Evolutionary conservation across 2,797 vertebrate genomes (phyloP), one percentile per base, ranked within the genome.

Genomic region (Yasuhikotakia modesta): DNA sequence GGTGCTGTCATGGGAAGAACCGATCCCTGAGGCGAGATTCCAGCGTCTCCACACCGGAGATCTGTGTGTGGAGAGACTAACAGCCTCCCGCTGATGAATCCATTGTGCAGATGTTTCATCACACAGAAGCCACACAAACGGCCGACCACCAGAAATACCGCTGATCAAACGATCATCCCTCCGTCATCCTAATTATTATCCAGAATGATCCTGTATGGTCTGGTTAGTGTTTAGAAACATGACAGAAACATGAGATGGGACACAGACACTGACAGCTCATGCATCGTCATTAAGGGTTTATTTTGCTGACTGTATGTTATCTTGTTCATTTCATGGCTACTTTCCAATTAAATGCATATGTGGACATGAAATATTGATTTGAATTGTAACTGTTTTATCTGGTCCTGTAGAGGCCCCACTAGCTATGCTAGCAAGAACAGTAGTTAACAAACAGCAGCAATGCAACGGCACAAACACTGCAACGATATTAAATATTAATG

Each of bases 21-120:
- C 74, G 58, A 69, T 60, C 80, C 73, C 76, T 17, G 45, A 75
- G 76, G 76, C 70, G 27, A 73, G 71, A 57, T 70, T 65, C 66
- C 13, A 81, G 80, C 73, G 35, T 66, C 52, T 43, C 58, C 79
- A 63, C 63, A 77, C 43, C 19, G n/a, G 50, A 67, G 60, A 6
- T 19, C 21, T 3, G 5, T 67, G 43, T 45, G 30, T 13, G 39
- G 5, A 53, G 16, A 64, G 19, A 17, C 30, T 24, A 43, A 30
- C 27, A 24, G 39, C 27, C 19, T 52, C 73, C 3, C 43, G n/a
- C 45, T 53, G 55, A 78, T 70, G 5, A 21, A 65, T 70, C 24
- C 60, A 14, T 65, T 78, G 58, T 82, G 52, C 60, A 57, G 35
- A 53, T 74, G 7, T 75, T 74, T 65, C 16, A 64, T 67, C 68